Percentiles rank a stretch among this genome's conserved stretches.
Evolutionary conservation across 2,888 invertebrate species (phyloP).

Genomic region (Pegoplata infirma): DNA sequence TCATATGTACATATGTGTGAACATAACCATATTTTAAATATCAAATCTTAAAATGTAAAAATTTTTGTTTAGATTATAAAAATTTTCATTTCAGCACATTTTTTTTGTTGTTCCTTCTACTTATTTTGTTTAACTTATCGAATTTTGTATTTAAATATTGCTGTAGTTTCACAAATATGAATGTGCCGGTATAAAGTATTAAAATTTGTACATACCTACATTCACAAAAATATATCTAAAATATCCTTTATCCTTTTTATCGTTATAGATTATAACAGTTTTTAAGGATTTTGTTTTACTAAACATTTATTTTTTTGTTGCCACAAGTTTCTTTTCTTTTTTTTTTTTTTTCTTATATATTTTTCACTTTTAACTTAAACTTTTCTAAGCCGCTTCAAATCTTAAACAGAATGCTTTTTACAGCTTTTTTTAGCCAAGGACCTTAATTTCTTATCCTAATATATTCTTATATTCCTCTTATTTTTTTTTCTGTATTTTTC

Average conservation of each 20-base stretch:
- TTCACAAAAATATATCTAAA: background rate
- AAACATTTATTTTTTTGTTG: slow-evolving; percentile 28
- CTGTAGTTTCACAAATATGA: background rate
- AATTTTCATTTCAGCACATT: slow-evolving; percentile 14
- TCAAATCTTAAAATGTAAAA: background rate
- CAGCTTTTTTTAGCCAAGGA: slow-evolving; percentile 46
- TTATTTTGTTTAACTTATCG: background rate
- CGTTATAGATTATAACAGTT: slow-evolving; percentile 33
- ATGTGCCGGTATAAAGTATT: background rate
- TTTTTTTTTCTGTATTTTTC: background rate
- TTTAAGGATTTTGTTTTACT: slow-evolving; percentile 33
- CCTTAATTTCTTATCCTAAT: slow-evolving; percentile 39
- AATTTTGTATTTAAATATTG: slow-evolving; percentile 18
- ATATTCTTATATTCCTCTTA: background rate
- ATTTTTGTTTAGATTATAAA: slow-evolving; percentile 14
- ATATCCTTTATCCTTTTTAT: background rate
- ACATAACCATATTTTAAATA: too few species aligned
- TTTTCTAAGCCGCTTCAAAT: slow-evolving; percentile 38
- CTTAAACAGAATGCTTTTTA: slow-evolving; percentile 44
- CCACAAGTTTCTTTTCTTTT: background rate
- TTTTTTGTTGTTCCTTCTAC: too few species aligned
- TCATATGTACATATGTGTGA: too few species aligned
- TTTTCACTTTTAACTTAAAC: slow-evolving; percentile 3
- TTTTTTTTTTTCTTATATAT: slow-evolving; percentile 3
- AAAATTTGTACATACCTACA: slow-evolving; percentile 50